Evolutionary conservation across 2,113 vertebrate genomes (phyloP), one percentile per base, ranked within the genome.

Genomic region (Dicerorhinus sumatrensis): DNA sequence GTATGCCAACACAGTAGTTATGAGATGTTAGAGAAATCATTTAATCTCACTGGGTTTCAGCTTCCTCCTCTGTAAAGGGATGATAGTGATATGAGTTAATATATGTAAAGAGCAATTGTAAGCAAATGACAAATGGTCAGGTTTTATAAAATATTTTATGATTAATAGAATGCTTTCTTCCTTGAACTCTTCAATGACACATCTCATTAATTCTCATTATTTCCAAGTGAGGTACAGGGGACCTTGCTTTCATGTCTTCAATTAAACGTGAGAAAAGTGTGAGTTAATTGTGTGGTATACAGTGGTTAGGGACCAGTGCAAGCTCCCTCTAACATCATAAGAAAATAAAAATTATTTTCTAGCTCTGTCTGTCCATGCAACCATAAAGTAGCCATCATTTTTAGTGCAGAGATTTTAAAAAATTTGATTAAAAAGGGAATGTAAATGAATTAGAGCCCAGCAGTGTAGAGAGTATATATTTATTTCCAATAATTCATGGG

Each of bases 401-500:
- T 76, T 77, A 54, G 17, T 84, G 80, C 39, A 94, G 77, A 51
- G 27, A 39, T 94, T 86, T 69, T 60, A 88, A 86, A 20, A 0
- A 33, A 91, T 83, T 76, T 96, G 42, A 86, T 87, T 89, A 62
- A 42, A 91, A 85, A 92, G 46, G 31, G 46, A 63, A 91, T 85
- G 29, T 77, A 97, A 88, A 72, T 92, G 95, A 91, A 88, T 81
- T 72, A 92, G 70, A 95, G 21, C 9, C 51, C 33, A 65, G 27
- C 42, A 56, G 75, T 62, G 14, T 69, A 29, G 25, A 80, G 36
- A 77, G 25, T 77, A 93, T 72, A 77, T 48, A 56, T 95, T 80
- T 96, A 81, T 92, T 96, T 95, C 86, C 51, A 96, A 51, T 5
- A 39, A 82, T 75, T 97, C 90, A 82, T 67, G 60, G 85, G 97